These are phyloP conservation scores for Epirrita christyi DNA, from an alignment of 2,888 invertebrate species.

Conservation along the genomic window DNA sequence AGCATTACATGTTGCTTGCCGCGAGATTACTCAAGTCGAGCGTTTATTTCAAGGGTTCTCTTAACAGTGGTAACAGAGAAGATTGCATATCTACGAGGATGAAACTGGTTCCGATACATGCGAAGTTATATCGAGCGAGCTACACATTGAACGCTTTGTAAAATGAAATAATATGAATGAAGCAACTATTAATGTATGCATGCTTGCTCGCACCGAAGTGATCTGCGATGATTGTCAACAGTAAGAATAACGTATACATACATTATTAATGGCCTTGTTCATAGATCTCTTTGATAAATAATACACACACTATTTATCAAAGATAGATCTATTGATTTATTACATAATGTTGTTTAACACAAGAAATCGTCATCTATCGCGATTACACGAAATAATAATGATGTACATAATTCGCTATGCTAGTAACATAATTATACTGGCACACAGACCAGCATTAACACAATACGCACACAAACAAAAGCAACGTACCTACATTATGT, in stretches of 20 bases:
- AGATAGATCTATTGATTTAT: too few relatives aligned
- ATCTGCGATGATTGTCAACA: too few relatives aligned
- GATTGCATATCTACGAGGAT: constrained; percentile 37
- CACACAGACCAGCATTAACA: constrained; percentile 25
- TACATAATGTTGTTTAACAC: too few relatives aligned
- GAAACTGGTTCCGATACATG: constrained; percentile 41
- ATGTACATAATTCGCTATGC: constrained; percentile 9
- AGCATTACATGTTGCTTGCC: constrained; percentile 5
- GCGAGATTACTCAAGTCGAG: not conserved
- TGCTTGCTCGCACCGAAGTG: too few relatives aligned
- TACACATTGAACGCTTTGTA: not conserved
- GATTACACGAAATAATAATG: too few relatives aligned
- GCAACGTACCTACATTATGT: constrained; percentile 19
- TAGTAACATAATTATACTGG: constrained; percentile 23
- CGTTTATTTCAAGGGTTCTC: constrained; percentile 35
- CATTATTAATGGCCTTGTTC: too few relatives aligned
- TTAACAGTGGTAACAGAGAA: constrained; percentile 39
- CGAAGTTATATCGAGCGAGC: not conserved
- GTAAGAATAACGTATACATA: too few relatives aligned
- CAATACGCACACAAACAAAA: constrained; percentile 39
- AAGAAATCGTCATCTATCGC: too few relatives aligned
- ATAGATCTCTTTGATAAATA: too few relatives aligned
- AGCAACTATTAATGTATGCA: not conserved
- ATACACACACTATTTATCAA: too few relatives aligned
- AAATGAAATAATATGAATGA: too few relatives aligned